Percentiles rank a stretch among this genome's conserved stretches.
Evolutionary conservation across 2,113 vertebrate genomes (phyloP).

Genomic region (Erythrocercus mccallii): DNA sequence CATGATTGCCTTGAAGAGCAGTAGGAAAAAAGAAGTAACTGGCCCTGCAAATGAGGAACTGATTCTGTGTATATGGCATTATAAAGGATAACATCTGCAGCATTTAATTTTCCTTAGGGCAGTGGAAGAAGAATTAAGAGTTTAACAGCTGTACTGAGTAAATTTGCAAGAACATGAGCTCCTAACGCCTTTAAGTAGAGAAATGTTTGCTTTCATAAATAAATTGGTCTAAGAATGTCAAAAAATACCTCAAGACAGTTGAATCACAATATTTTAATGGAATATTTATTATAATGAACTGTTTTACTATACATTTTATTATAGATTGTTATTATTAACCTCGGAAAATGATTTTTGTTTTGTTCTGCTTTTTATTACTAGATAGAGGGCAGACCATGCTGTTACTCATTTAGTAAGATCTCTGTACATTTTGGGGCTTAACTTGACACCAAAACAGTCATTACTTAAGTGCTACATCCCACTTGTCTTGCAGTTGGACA

Average conservation of each 20-base stretch:
- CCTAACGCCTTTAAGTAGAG: not conserved
- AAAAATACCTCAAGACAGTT: not conserved
- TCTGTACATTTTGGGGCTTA: not conserved
- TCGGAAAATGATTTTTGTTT: not conserved
- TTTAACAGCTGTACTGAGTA: not conserved
- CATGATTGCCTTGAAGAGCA: not conserved
- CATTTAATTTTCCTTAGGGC: not conserved
- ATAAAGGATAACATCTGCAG: not conserved
- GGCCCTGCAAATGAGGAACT: not conserved
- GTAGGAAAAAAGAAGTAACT: not conserved
- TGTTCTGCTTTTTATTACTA: not conserved
- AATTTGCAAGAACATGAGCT: not conserved
- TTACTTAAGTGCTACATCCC: not conserved
- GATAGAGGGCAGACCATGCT: not conserved
- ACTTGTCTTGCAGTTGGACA: not conserved
- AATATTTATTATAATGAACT: not conserved
- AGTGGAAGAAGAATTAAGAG: not conserved
- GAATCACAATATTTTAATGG: not conserved
- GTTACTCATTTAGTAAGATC: not conserved
- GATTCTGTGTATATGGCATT: not conserved
- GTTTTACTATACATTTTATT: not conserved
- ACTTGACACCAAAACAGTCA: not conserved
- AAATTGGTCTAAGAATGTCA: not conserved
- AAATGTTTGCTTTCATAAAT: not conserved
- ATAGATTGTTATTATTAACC: not conserved